Percentiles rank a stretch among this genome's conserved stretches.
These are phyloP conservation scores for Scleropages formosus DNA, from an alignment of 2,797 vertebrate species.

Conservation along the genomic window DNA sequence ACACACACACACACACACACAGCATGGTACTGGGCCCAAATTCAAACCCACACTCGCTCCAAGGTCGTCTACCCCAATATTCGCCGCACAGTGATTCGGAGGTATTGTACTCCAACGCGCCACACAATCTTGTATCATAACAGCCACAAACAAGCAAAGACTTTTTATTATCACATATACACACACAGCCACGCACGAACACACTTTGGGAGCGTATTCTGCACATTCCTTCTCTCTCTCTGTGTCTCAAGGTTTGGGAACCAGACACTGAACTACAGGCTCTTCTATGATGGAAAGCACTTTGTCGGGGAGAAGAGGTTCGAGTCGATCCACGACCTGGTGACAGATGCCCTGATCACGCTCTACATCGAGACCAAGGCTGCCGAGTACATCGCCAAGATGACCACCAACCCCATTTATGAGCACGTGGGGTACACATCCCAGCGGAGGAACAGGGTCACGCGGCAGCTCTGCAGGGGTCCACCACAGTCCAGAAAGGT, in stretches of 20 bases:
- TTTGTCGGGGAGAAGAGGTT: constrained; percentile 98
- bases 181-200: too few species aligned
- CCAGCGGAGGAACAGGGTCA: constrained; percentile 88
- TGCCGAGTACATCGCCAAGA: constrained; percentile 95
- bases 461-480: constrained; percentile 78
- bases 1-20: constrained; percentile 6
- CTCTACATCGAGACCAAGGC: constrained; percentile 97
- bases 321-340: constrained; percentile 94
- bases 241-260: constrained; percentile 79
- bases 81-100: neutral
- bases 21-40: neutral
- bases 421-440: constrained; percentile 93
- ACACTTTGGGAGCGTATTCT: neutral
- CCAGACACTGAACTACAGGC: constrained; percentile 94
- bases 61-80: neutral
- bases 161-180: too few species aligned
- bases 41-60: neutral
- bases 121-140: neutral
- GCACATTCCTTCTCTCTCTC: neutral
- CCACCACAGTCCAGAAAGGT: constrained; percentile 81
- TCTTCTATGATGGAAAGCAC: constrained; percentile 97
- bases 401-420: constrained; percentile 98
- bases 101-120: neutral
- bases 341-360: constrained; percentile 96
- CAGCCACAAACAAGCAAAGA: neutral